Evolutionary conservation across 2,797 vertebrate species (phyloP), one percentile per base, ranked within the genome.

Genomic region (Enteromius paludinosus): DNA sequence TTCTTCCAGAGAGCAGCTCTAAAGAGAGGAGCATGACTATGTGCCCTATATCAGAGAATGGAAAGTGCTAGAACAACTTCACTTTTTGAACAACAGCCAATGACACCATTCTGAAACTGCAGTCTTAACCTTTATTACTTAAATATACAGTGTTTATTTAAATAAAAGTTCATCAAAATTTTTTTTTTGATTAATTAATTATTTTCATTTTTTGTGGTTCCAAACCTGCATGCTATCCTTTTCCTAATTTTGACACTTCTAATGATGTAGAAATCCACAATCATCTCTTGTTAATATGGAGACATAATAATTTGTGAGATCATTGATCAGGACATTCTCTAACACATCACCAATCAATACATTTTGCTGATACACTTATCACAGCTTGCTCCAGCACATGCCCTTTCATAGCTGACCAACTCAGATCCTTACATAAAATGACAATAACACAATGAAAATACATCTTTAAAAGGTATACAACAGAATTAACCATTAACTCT

Each of bases 1-100:
- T 77, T 68, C 75, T 85, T 84, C 74, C 86, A 76, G 33, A 59
- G 70, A 54, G 49, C 56, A 56, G 62, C 68, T 73, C 80, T 87
- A 79, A 82, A 80, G 85, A 87, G 78, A 52, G 70, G 49, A 72
- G 81, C 76, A 70, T 38, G 56, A 23, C 23, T 66, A 41, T 73
- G 59, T 85, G 77, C 68, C 79, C 68, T 85, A 79, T 62, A 68
- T 81, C 45, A 81, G 72, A 83, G 35, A 59, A 78, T 41, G 70
- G 45, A 74, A 81, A 65, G 70, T 10, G 9, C 33, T 65, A 38
- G n/a, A 74, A 54, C 30, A 73, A 73, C 59, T 73, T 62, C 28
- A 49, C 20, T 49, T 64, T 52, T 64, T 52, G 45, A 81, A 82
- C 61, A 66, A 74, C 45, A 54, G 47, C 2, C 7, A 41, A 45